Percentiles rank a stretch among this genome's conserved stretches.
Conservation (phyloP, 2,888 invertebrate species). For the Ochropleura leucogaster region DNA sequence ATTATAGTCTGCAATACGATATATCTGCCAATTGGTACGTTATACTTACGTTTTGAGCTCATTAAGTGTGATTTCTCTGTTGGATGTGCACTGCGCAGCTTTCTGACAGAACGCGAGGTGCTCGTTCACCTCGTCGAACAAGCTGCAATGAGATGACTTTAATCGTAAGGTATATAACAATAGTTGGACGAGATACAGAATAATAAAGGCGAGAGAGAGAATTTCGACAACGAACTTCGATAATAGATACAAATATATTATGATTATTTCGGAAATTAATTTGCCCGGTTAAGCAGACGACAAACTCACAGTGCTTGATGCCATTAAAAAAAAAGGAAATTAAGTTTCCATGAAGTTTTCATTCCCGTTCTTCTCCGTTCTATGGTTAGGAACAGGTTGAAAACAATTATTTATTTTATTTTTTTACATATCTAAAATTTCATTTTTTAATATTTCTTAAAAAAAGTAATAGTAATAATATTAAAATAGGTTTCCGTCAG, state of each 20-base stretch:
- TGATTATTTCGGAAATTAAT: too few species aligned
- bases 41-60: slow-evolving; percentile 92
- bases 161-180: background rate
- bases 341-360: background rate
- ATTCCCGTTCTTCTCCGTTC: background rate
- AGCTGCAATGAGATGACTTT: slow-evolving; percentile 73
- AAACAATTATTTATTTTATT: too few species aligned
- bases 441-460: too few species aligned
- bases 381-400: too few species aligned
- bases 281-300: too few species aligned
- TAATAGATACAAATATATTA: background rate
- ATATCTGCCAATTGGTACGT: background rate
- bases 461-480: too few species aligned
- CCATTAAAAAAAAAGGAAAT: too few species aligned
- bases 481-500: too few species aligned
- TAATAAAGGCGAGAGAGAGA: too few species aligned
- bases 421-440: too few species aligned
- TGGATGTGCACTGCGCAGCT: slow-evolving; percentile 93
- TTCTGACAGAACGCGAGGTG: slow-evolving; percentile 94
- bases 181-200: background rate
- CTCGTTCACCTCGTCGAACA: slow-evolving; percentile 93
- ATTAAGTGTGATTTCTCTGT: slow-evolving; percentile 92
- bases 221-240: background rate
- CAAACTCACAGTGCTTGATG: too few species aligned
- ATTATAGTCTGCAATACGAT: too few species aligned